These are phyloP conservation scores for Brachirus orientalis DNA, from an alignment of 2,113 vertebrate species.

Conservation along the genomic window DNA sequence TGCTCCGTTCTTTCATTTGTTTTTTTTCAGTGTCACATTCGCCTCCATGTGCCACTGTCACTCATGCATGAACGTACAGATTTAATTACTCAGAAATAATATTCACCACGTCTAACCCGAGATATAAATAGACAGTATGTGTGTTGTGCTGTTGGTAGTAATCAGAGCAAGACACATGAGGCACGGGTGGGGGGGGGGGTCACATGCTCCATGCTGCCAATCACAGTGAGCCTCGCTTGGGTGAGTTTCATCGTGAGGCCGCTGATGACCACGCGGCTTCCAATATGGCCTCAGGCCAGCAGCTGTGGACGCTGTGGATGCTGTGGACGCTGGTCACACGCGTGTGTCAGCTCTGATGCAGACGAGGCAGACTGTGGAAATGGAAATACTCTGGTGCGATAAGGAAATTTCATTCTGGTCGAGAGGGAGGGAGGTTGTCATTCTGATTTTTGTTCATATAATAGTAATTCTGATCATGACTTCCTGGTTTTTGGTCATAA, in stretches of 20 bases:
- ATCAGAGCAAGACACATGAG: conserved; percentile 22
- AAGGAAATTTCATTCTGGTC: no score
- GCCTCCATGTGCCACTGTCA: conserved; percentile 61
- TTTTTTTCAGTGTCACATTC: conserved; percentile 53
- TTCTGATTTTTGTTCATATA: no score
- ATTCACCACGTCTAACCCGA: conserved; percentile 43
- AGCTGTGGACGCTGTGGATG: background rate
- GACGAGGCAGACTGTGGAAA: no score
- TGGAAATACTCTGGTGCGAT: no score
- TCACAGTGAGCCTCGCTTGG: conserved; percentile 8
- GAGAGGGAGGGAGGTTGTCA: no score
- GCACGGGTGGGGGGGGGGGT: background rate
- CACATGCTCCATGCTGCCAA: conserved; percentile 42
- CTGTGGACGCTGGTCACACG: background rate
- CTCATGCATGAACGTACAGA: conserved; percentile 64
- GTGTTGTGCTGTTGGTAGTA: conserved; percentile 43
- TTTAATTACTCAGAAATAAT: conserved; percentile 76
- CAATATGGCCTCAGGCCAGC: no score
- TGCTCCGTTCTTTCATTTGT: no score
- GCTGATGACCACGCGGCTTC: no score
- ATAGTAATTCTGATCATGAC: no score
- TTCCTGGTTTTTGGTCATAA: no score
- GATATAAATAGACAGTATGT: conserved; percentile 54
- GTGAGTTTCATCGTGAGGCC: conserved; percentile 34
- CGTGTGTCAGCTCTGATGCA: conserved; percentile 20